Conservation (phyloP, 2,113 vertebrate genomes). For the Rousettus leschenaultii region DNA sequence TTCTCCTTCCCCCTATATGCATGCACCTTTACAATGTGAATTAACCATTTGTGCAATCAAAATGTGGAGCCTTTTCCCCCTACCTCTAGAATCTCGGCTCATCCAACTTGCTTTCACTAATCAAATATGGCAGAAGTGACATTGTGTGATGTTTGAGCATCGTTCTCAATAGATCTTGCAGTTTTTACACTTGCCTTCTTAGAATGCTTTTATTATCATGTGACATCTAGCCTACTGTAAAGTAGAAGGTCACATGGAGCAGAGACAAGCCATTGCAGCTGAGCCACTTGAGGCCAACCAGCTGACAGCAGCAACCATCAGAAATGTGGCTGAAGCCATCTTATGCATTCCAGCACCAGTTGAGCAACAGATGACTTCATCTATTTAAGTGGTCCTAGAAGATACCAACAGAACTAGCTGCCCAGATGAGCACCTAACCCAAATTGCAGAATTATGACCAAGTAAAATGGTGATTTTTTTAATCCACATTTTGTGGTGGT, state of each 20-base stretch:
- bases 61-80: not conserved
- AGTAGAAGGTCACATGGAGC: not conserved
- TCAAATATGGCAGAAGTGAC: not conserved
- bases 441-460: not conserved
- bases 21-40: not conserved
- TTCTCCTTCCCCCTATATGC: not conserved
- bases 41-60: not conserved
- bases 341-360: not conserved
- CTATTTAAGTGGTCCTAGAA: not conserved
- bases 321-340: not conserved
- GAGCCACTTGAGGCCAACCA: not conserved
- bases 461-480: not conserved
- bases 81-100: not conserved
- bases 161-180: not conserved
- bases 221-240: not conserved
- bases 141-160: not conserved
- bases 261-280: not conserved
- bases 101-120: not conserved
- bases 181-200: not conserved
- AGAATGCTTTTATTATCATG: not conserved
- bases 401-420: not conserved
- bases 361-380: not conserved
- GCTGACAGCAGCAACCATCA: not conserved
- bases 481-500: not conserved
- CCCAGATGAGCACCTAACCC: not conserved